phyloP scores from a whole-genome alignment of 2,113 vertebrate species.

The human region DNA sequence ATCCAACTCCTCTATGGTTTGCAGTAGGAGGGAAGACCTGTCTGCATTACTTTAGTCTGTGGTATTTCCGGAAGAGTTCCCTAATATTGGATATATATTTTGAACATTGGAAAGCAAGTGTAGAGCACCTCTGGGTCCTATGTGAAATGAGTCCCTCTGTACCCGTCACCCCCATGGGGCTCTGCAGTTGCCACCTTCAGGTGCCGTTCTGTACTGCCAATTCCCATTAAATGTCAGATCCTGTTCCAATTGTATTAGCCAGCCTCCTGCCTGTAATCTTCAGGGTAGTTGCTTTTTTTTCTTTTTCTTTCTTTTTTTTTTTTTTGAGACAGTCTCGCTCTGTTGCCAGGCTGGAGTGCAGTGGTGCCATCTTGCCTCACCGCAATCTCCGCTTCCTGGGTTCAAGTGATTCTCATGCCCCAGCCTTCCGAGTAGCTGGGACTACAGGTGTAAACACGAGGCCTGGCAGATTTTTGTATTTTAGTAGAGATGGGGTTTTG shows the following conservation, averaged over 20 bases:
- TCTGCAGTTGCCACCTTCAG: neutral
- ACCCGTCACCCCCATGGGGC: neutral
- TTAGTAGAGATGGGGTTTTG: too few species aligned
- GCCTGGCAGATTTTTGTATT: too few species aligned
- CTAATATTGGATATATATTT: neutral
- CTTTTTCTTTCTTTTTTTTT: too few species aligned
- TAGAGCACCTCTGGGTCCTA: neutral
- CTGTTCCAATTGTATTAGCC: neutral
- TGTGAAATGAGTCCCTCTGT: neutral
- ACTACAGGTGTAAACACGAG: too few species aligned
- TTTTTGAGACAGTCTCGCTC: too few species aligned
- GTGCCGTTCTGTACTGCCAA: neutral
- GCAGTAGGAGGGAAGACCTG: neutral
- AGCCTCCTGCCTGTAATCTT: neutral
- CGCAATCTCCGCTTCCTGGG: too few species aligned
- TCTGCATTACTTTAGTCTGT: neutral
- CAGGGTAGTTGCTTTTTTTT: neutral
- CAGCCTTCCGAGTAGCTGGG: too few species aligned
- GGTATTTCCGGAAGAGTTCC: neutral
- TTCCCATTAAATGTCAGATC: neutral
- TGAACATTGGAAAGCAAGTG: neutral
- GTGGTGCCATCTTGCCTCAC: too few species aligned
- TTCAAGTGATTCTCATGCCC: too few species aligned
- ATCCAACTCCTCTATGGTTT: neutral
- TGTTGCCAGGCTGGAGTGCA: too few species aligned